These are phyloP conservation scores for Temnothorax longispinosus DNA, from an alignment of 1,140 invertebrate genomes.

Conservation along the genomic window DNA sequence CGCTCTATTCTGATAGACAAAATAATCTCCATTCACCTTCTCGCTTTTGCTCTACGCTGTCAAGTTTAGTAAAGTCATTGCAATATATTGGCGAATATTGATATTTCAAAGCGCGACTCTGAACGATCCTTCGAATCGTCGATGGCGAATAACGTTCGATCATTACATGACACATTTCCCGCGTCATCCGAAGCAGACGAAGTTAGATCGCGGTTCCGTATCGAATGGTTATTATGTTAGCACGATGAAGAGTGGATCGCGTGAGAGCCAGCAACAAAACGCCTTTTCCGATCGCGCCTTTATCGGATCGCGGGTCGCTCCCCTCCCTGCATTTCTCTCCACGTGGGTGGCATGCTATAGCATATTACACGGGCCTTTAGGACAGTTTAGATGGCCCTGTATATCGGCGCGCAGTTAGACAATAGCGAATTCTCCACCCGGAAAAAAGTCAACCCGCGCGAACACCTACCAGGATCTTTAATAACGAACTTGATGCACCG, in stretches of 20 bases:
- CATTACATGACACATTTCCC: slow-evolving; percentile 42
- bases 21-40: slow-evolving; percentile 38
- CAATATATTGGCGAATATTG: slow-evolving; percentile 58
- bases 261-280: slow-evolving; percentile 58
- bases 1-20: slow-evolving; percentile 31
- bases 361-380: slow-evolving; percentile 65
- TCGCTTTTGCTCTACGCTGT: slow-evolving; percentile 23
- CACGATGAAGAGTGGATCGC: slow-evolving; percentile 28
- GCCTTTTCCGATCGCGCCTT: slow-evolving; percentile 55
- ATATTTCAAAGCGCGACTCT: slow-evolving; percentile 45
- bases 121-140: slow-evolving; percentile 43
- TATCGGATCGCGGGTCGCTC: slow-evolving; percentile 49
- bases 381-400: slow-evolving; percentile 60
- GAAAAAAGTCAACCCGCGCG: slow-evolving; percentile 56
- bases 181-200: slow-evolving; percentile 18
- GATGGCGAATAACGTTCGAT: slow-evolving; percentile 56
- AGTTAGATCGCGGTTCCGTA: slow-evolving; percentile 47
- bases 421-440: slow-evolving; percentile 59
- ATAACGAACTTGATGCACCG: slow-evolving; percentile 21
- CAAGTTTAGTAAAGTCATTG: slow-evolving; percentile 56
- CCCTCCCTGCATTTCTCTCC: background rate
- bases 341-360: slow-evolving; percentile 64
- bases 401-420: slow-evolving; percentile 53
- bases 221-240: slow-evolving; percentile 56
- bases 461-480: slow-evolving; percentile 56